Evolutionary conservation across 2,888 invertebrate genomes (phyloP).

Genomic region (Cantharis lateralis): DNA sequence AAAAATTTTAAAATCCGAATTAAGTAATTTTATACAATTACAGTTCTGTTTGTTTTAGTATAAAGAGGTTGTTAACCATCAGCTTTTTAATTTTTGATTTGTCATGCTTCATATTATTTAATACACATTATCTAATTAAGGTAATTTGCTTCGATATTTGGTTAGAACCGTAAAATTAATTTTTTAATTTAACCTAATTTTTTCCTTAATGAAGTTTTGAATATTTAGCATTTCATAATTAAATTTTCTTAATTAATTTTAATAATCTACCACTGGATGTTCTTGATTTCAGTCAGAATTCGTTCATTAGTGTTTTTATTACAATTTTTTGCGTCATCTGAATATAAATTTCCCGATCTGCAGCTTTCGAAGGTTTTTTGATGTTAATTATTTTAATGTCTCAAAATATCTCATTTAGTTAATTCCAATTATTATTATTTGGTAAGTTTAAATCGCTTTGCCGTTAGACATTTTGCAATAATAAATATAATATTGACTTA

Average conservation of each 20-base stretch:
- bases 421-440: background rate
- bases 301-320: background rate
- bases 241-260: background rate
- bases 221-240: background rate
- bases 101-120: background rate
- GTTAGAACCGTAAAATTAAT: background rate
- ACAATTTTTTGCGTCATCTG: background rate
- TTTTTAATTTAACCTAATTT: background rate
- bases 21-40: background rate
- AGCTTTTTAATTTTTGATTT: background rate
- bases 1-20: background rate
- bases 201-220: background rate
- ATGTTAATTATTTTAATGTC: background rate
- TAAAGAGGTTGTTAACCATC: background rate
- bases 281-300: background rate
- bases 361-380: background rate
- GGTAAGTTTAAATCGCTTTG: background rate
- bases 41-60: background rate
- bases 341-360: background rate
- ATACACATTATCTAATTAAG: background rate
- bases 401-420: background rate
- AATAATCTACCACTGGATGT: background rate
- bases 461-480: constrained; percentile 12
- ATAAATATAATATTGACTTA: constrained; percentile 32
- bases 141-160: background rate